Percentiles rank a stretch among this genome's conserved stretches.
phyloP scores from a whole-genome alignment of 2,888 invertebrate species.

The Yponomeuta cagnagella region DNA sequence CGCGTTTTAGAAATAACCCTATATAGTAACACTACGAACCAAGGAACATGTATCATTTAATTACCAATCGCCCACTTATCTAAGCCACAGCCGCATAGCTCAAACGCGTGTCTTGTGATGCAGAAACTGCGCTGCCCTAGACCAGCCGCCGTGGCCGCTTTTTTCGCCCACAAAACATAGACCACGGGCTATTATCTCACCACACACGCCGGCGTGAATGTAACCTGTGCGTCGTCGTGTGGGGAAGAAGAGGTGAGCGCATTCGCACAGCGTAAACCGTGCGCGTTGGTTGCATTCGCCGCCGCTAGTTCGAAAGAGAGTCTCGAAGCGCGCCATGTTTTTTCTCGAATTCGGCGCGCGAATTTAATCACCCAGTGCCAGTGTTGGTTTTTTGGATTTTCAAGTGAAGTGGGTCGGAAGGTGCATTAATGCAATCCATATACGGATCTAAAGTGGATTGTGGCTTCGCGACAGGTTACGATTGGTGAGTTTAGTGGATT shows the following conservation, averaged over 20 bases:
- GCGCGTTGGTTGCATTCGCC: not conserved
- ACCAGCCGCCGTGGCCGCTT: not conserved
- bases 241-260: not conserved
- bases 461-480: conserved; percentile 14
- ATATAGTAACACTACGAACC: too few relatives aligned
- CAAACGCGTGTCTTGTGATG: not conserved
- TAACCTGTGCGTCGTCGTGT: not conserved
- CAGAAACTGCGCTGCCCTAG: not conserved
- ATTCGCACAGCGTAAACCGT: not conserved
- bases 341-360: conserved; percentile 1
- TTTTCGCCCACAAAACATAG: not conserved
- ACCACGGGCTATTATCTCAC: not conserved
- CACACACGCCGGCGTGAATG: not conserved
- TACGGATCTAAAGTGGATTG: conserved; percentile 13
- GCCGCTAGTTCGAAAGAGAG: not conserved
- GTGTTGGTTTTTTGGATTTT: not conserved
- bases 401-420: not conserved
- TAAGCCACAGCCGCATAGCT: not conserved
- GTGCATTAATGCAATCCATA: not conserved
- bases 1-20: too few relatives aligned
- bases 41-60: too few relatives aligned
- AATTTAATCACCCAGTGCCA: not conserved
- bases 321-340: conserved; percentile 5
- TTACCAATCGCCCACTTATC: not conserved
- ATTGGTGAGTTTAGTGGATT: conserved; percentile 13